These are phyloP conservation scores for Petrosia ficiformis DNA, from an alignment of 37 sponge, comb jelly and placozoan species.

Conservation along the genomic window DNA sequence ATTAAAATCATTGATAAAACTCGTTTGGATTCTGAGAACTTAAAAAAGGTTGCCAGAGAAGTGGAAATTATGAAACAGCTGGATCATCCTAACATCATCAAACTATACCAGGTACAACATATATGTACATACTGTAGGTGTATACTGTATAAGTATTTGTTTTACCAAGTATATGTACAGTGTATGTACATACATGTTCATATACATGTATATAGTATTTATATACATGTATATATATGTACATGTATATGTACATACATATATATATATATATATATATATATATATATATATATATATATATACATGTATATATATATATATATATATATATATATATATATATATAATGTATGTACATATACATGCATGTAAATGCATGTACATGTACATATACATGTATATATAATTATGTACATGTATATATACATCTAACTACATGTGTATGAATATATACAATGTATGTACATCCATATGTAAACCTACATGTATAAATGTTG, in stretches of 20 bases:
- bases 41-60: conserved; percentile 79
- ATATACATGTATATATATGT: not conserved
- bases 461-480: too few relatives aligned
- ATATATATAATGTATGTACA: conserved; percentile 5
- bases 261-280: not conserved
- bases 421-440: too few relatives aligned
- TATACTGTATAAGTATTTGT: not conserved
- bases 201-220: not conserved
- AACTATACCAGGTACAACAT: conserved; percentile 94
- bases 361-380: not conserved
- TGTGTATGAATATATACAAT: too few relatives aligned
- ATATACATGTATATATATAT: conserved; percentile 4
- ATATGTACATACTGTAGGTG: too few relatives aligned
- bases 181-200: not conserved
- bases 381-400: not conserved
- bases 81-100: conserved; percentile 91
- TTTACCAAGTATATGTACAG: not conserved
- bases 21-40: conserved; percentile 83
- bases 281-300: not conserved
- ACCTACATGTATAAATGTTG: too few relatives aligned
- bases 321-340: not conserved
- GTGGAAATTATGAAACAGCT: conserved; percentile 95
- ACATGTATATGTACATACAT: not conserved
- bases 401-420: too few relatives aligned
- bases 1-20: conserved; percentile 95